These are phyloP conservation scores for Cyprinodon brontotheroides DNA, from an alignment of 2,113 vertebrate species.

Conservation along the genomic window DNA sequence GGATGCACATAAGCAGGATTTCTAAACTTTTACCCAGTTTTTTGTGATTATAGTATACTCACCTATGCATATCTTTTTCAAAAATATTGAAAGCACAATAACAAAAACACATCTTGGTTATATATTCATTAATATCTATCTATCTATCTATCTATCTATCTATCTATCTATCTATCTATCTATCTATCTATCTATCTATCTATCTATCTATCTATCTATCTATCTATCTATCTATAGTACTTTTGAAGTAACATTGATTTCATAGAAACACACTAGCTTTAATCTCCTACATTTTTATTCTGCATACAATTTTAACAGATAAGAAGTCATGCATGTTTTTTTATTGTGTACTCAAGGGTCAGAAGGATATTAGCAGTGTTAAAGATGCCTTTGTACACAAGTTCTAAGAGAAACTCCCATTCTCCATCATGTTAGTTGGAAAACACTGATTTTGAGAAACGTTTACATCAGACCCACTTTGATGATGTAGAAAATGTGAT, in stretches of 20 bases:
- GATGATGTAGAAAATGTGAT: too few species aligned
- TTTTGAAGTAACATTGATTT: background rate
- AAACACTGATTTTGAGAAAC: too few species aligned
- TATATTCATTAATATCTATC: background rate
- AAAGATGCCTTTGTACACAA: too few species aligned
- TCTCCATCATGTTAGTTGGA: too few species aligned
- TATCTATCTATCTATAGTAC: background rate
- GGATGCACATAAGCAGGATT: constrained; percentile 36
- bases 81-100: too few species aligned
- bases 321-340: background rate
- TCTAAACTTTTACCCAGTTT: constrained; percentile 25
- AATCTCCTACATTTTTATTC: background rate
- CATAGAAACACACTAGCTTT: too few species aligned
- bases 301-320: background rate
- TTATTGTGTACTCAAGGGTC: background rate
- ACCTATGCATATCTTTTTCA: too few species aligned
- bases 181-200: constrained; percentile 4
- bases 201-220: background rate
- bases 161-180: constrained; percentile 1
- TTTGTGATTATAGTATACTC: too few species aligned
- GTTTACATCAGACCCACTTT: too few species aligned
- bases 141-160: background rate
- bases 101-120: too few species aligned
- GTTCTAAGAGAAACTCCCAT: too few species aligned
- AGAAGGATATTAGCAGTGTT: too few species aligned